Base-by-base conservation (phyloP, 2,888 invertebrate genomes). In the Pecten maximus region DNA sequence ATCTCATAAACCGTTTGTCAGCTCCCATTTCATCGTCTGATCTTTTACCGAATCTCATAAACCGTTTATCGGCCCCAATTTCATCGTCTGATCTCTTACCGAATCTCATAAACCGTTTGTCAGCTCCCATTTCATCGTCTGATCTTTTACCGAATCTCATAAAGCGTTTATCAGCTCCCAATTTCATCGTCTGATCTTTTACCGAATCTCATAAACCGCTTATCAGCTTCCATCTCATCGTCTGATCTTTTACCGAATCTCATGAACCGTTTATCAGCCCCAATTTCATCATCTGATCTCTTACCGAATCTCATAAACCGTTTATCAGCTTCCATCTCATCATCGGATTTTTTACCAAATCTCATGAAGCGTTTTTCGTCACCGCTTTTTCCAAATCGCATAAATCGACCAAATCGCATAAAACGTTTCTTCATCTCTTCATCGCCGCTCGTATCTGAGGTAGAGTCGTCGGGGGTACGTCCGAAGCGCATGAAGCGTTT, bases 161-260 rank as follows among this genome's bases (percentile, higher is more conserved):
- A 60, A 94, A 94, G n/a, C 94, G 89, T 91, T 94, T 94, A 28
- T 93, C 93, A 87, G 89, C 91, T 35, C 90, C 87, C 39, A 23
- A n/a, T 74, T 74, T 88, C 88, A 2, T 90, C 44, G 44, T 60
- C 54, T 12, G 40, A 89, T 1, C 90, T 90, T 50, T 91, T 91
- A 1, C 95, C 96, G 88, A 95, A 95, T 40, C 95, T 91, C 95
- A 96, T 95, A 89, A 96, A 95, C 60, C 95, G 90, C 89, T 95
- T 94, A 74, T 74, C 74, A 35, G 19, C 23, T 8, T 35, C 74
- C 35, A 23, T 93, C 12, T 93, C 93, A 40, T 89, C 92, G 0
- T 92, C 92, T 40, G 87, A 91, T 19, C 91, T 89, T 88, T 91
- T 91, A 8, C 93, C 93, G 40, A 94, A 94, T 88, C 93, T 88